phyloP scores from a whole-genome alignment of 1,140 invertebrate species.

The Gonatopus flavifemur region DNA sequence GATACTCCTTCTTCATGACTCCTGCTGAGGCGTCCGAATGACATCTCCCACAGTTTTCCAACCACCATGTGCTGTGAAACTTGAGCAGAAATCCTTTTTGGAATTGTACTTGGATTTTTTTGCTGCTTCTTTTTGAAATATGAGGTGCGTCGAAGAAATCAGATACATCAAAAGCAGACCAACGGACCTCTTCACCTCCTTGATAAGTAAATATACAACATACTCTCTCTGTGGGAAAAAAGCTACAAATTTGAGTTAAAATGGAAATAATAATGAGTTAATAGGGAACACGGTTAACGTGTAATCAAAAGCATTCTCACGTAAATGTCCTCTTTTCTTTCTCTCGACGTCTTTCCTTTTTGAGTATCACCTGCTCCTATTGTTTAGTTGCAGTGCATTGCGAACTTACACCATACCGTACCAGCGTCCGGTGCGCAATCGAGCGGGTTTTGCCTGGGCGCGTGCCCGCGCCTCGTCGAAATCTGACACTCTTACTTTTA shows the following conservation, averaged over 20 bases:
- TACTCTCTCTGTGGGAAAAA: no score
- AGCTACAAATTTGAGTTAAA: no score
- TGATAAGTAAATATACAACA: no score
- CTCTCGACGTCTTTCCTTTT: no score
- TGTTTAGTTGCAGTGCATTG: slow-evolving; percentile 33
- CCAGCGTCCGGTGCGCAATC: slow-evolving; percentile 19
- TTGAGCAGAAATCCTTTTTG: slow-evolving; percentile 14
- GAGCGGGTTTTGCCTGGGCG: slow-evolving; percentile 19
- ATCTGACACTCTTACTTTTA: slow-evolving; percentile 36
- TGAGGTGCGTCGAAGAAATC: not conserved
- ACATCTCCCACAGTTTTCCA: slow-evolving; percentile 28
- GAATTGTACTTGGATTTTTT: slow-evolving; percentile 23
- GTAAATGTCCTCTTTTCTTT: no score
- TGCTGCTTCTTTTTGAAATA: slow-evolving; percentile 14
- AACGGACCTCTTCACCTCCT: slow-evolving; percentile 34
- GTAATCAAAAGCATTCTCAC: no score
- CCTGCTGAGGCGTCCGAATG: slow-evolving; percentile 26
- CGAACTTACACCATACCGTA: slow-evolving; percentile 18
- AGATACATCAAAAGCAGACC: slow-evolving; percentile 12
- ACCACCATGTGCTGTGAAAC: slow-evolving; percentile 22
- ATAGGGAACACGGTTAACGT: no score
- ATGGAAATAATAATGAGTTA: no score
- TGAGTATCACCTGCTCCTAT: slow-evolving; percentile 35
- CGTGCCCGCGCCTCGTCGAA: slow-evolving; percentile 25
- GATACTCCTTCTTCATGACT: slow-evolving; percentile 17